These are phyloP conservation scores for Pocillopora damicornis DNA, from an alignment of 64 coral and sea anemone genomes.

Conservation along the genomic window DNA sequence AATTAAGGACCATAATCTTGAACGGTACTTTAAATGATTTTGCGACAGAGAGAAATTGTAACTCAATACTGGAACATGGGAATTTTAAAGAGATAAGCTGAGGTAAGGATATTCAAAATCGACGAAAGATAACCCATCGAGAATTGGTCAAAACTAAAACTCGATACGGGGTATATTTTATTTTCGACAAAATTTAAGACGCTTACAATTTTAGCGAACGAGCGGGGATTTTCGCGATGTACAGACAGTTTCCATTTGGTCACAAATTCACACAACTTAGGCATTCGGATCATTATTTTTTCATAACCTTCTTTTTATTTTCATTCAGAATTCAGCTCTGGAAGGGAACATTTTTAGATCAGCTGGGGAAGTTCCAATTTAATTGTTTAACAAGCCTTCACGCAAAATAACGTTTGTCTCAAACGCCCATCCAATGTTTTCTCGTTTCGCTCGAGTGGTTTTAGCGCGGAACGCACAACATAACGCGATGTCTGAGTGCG, in stretches of 20 bases:
- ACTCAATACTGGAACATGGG: not conserved
- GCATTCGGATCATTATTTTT: not conserved
- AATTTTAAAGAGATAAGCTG: not conserved
- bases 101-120: not conserved
- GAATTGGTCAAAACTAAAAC: not conserved
- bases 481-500: not conserved
- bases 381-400: conserved; percentile 3
- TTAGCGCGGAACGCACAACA: not conserved
- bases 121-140: not conserved
- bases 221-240: not conserved
- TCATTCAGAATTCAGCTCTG: not conserved
- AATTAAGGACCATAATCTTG: not conserved
- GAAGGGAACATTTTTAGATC: not conserved
- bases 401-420: not conserved
- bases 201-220: not conserved
- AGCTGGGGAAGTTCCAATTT: not conserved
- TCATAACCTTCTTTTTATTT: not conserved
- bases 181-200: not conserved
- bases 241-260: not conserved
- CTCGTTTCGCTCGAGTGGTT: not conserved
- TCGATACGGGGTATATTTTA: not conserved
- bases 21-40: not conserved
- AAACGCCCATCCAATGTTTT: not conserved
- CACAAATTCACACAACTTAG: not conserved
- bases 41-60: not conserved